Evolutionary conservation across 2,888 invertebrate species (phyloP), one percentile per base, ranked within the genome.

Genomic region (Zhuqinia jingwanae): DNA sequence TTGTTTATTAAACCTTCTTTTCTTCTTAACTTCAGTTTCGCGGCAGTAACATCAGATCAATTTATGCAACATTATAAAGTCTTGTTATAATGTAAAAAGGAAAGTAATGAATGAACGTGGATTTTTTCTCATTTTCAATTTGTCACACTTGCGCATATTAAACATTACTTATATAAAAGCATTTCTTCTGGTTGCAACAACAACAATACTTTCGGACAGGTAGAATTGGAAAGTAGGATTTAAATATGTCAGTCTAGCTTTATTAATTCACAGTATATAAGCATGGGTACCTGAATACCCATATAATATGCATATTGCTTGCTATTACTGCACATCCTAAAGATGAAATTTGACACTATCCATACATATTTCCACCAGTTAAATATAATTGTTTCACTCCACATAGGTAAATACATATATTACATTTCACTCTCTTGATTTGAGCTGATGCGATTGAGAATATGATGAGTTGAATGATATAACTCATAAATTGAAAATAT

Each of bases 61-160:
- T 30, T 6, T 25, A 30, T n/a, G 5, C 42, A 8, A 42, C 6
- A 63, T 63, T 63, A 63, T 63, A 63, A 63, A 63, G 27, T 63
- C 63, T 30, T 63, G 27, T 27, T 30, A 63, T 30, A 63, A 63
- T 30, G 30, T 1, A 13, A 63, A 13, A 30, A 63, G 13, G 30
- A 27, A 63, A n/a, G 27, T 1, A 60, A 63, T 63, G 63, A 63
- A 63, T 63, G 63, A 30, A 63, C 30, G 30, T 30, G n/a, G 63
- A 63, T 63, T 60, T 25, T 0, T 17, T 47, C 47, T 47, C 47
- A 15, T 15, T 47, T n/a, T 47, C 47, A 13, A 6, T 56, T 56
- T 2, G n/a, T 10, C 20, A 3, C 56, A 20, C 20, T 6, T 20
- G 20, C n/a, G n/a, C 20, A 20, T 20, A 20, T 56, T 56, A 17